phyloP scores from a whole-genome alignment of 2,113 vertebrate species.

The Arenaria interpres region DNA sequence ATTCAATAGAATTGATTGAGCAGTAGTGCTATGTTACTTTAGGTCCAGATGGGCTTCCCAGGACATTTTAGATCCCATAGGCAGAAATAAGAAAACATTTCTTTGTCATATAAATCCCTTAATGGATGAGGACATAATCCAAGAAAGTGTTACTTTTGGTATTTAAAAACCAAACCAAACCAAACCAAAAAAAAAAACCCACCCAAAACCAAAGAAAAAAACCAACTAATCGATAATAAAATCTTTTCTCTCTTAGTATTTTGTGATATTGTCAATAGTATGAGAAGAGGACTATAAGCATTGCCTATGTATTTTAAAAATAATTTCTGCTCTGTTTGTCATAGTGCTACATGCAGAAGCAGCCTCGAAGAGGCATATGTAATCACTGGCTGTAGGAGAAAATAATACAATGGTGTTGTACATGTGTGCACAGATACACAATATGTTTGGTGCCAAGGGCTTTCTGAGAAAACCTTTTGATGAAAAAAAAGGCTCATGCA shows the following conservation, averaged over 20 bases:
- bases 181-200: too few relatives aligned
- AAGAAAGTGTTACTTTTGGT: neutral
- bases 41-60: neutral
- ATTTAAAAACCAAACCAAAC: neutral
- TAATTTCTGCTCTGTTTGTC: slow-evolving; percentile 27
- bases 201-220: neutral
- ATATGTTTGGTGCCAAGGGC: neutral
- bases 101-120: neutral
- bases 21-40: neutral
- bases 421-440: neutral
- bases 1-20: neutral
- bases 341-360: neutral
- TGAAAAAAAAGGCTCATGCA: neutral
- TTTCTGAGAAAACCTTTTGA: neutral
- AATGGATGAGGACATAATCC: neutral
- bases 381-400: neutral
- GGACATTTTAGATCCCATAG: neutral
- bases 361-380: neutral
- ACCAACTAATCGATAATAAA: neutral
- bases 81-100: neutral
- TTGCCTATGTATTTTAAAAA: neutral
- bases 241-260: neutral
- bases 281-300: neutral
- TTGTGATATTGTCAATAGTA: neutral
- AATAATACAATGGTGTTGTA: neutral